phyloP scores from a whole-genome alignment of 2,797 vertebrate species.

The Halcyon badia region DNA sequence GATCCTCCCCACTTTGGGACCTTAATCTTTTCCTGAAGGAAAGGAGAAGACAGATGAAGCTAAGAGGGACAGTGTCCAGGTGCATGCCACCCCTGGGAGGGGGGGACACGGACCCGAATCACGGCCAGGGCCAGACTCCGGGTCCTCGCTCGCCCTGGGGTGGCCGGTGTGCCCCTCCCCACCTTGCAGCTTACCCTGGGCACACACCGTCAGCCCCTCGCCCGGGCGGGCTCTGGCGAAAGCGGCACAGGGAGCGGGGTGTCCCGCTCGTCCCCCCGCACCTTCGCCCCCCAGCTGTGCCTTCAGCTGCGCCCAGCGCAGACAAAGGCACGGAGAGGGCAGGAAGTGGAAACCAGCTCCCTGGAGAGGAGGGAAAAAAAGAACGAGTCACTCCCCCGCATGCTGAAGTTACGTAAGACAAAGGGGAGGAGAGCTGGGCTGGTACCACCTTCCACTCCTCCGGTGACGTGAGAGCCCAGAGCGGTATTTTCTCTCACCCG shows the following conservation, averaged over 20 bases:
- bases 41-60: background rate
- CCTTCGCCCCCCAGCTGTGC: slow-evolving; percentile 68
- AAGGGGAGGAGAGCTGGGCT: slow-evolving; percentile 32
- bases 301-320: slow-evolving; percentile 40
- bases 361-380: background rate
- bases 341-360: slow-evolving; percentile 88
- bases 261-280: background rate
- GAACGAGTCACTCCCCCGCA: slow-evolving; percentile 23
- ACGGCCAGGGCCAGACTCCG: fast-evolving
- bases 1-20: background rate
- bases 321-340: slow-evolving; percentile 83
- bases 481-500: fast-evolving
- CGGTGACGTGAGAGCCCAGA: fast-evolving
- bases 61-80: background rate
- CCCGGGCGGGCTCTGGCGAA: slow-evolving; percentile 56
- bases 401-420: slow-evolving; percentile 8
- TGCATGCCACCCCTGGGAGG: fast-evolving
- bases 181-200: background rate
- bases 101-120: background rate
- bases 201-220: background rate
- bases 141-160: fast-evolving
- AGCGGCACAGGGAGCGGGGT: slow-evolving; percentile 43
- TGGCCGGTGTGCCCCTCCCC: background rate
- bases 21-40: background rate
- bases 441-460: background rate